Evolutionary conservation across 2,888 invertebrate genomes (phyloP).

Genomic region (Penaeus monodon): DNA sequence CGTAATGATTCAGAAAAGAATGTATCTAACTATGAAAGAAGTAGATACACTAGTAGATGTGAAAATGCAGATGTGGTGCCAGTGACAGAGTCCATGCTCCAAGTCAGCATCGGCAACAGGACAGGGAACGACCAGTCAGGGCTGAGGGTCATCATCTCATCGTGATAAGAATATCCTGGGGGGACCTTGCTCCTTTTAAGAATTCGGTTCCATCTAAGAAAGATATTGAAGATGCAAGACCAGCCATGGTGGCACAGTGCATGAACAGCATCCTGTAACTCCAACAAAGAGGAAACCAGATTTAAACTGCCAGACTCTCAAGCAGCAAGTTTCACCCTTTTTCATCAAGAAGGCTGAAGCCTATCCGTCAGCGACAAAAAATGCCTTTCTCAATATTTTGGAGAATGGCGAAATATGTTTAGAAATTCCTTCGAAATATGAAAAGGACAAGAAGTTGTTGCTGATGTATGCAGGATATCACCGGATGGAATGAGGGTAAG

Average conservation of each 20-base stretch:
- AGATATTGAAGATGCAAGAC: background rate
- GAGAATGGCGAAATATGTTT: conserved; percentile 84
- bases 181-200: conserved; percentile 35
- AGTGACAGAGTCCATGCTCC: too few relatives aligned
- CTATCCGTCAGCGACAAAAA: conserved; percentile 88
- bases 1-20: background rate
- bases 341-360: conserved; percentile 81
- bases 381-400: conserved; percentile 86
- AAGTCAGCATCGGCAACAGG: too few relatives aligned
- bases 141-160: background rate
- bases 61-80: too few relatives aligned
- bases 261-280: background rate
- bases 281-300: background rate
- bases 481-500: conserved; percentile 82
- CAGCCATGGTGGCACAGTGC: background rate
- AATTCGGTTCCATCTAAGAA: background rate
- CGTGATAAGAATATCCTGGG: conserved; percentile 30
- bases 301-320: conserved; percentile 11
- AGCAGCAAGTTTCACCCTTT: conserved; percentile 73
- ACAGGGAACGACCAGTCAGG: too few relatives aligned
- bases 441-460: conserved; percentile 76
- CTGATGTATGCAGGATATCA: conserved; percentile 89
- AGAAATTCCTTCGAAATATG: conserved; percentile 83
- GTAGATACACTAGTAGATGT: background rate
- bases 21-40: background rate